These are phyloP conservation scores for Turritopsis dohrnii DNA, from an alignment of 30 jellyfish, hydroid and myxozoan species.

Conservation along the genomic window DNA sequence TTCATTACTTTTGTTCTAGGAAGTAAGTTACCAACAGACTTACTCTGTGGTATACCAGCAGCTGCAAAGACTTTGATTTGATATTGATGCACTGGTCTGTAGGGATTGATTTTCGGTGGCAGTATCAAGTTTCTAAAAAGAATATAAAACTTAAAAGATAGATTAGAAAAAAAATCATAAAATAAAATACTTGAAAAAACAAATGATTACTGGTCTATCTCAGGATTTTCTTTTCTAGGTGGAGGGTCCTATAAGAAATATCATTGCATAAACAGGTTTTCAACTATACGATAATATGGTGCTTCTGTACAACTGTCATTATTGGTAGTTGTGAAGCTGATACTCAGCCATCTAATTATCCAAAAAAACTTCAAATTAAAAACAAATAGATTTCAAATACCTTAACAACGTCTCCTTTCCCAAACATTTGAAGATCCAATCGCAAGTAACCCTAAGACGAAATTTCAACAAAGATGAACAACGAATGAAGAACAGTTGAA, in stretches of 20 bases:
- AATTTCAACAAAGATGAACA: background rate
- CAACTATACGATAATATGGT: no score
- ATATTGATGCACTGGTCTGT: conserved; percentile 91
- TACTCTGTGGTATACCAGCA: conserved; percentile 95
- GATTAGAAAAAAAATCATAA: background rate
- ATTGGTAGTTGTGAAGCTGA: background rate
- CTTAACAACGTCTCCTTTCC: conserved; percentile 92
- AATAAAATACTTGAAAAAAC: background rate
- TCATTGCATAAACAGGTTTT: conserved; percentile 11
- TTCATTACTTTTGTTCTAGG: background rate
- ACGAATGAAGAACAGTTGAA: background rate
- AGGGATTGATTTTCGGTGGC: conserved; percentile 72
- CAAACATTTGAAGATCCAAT: conserved; percentile 78
- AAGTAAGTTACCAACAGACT: background rate
- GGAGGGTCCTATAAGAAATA: conserved; percentile 78
- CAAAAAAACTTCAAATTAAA: background rate
- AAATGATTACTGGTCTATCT: conserved; percentile 61
- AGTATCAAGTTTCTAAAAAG: conserved; percentile 70
- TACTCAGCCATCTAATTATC: no score
- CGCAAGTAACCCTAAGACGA: conserved; percentile 76
- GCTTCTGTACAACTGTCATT: no score
- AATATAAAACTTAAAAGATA: background rate
- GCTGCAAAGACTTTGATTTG: conserved; percentile 74
- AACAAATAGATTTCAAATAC: conserved; percentile 24
- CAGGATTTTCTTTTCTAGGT: conserved; percentile 82